Base-by-base conservation (phyloP, 1,140 invertebrate genomes). In the Adelges cooleyi region DNA sequence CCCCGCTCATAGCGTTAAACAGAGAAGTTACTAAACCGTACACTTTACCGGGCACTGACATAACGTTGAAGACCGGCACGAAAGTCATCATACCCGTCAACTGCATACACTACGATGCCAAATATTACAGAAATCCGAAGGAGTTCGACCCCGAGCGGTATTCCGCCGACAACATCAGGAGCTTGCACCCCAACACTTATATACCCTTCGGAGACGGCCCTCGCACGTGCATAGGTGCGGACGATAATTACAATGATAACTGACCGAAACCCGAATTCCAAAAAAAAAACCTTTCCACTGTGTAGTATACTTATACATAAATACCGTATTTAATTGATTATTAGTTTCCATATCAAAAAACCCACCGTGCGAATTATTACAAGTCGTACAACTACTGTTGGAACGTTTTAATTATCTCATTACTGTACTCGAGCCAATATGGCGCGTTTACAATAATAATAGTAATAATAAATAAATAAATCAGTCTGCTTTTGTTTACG, bases 61-160 rank as follows among this genome's bases (percentile, higher is more conserved):
- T 75, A 0, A 70, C 72, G 5, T 74, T 81, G 15, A 75, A 80
- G 67, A 74, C 77, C 68, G 79, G 74, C 5, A 73, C 74, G 3
- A 73, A 74, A 4, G 73, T 80, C 10, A 68, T 77, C 1, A 75
- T 81, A 23, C 79, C 80, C 2, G 73, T 77, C 25, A 73, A 74
- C 48, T 77, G 40, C 11, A 70, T 84, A 5, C 83, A 85, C 59
- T 76, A 76, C 15, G 84, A 90, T 72, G 73, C 80, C 1, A 71
- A 81, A 29, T 80, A 82, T 68, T 92, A 82, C 68, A 78, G 82
- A 13, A 75, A 89, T 38, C 86, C 89, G 0, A 76, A 83, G 2
- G 71, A 72, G 6, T 93, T 85, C 71, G 79, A 83, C 70, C 90
- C 90, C 0, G 84, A 89, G 36, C 77, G 89, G 68, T 90, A 89